These are phyloP conservation scores for Tauraco erythrolophus DNA, from an alignment of 2,113 vertebrate species.

Conservation along the genomic window DNA sequence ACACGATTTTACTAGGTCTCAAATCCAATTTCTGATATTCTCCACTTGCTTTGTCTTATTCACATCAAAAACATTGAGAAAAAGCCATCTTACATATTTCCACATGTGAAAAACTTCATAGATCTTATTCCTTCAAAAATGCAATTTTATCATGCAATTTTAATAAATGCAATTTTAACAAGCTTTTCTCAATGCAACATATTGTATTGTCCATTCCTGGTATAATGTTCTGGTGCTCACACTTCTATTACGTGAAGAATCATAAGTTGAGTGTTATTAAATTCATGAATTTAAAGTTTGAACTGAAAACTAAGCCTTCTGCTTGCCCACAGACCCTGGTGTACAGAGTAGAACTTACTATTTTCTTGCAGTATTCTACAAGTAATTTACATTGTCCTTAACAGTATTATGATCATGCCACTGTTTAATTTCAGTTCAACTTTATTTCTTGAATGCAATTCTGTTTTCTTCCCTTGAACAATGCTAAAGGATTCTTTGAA, in stretches of 20 bases:
- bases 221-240: background rate
- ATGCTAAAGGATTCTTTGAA: background rate
- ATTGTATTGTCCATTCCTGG: background rate
- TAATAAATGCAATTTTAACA: too few species aligned
- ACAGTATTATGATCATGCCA: background rate
- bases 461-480: background rate
- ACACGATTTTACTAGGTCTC: background rate
- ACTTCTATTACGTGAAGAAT: background rate
- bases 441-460: background rate
- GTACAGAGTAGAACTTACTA: background rate
- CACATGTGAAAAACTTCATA: background rate
- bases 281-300: background rate
- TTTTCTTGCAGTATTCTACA: background rate
- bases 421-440: background rate
- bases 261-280: background rate
- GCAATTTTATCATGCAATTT: too few species aligned
- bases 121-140: background rate
- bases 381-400: background rate
- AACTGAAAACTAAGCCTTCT: background rate
- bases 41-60: background rate
- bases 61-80: background rate
- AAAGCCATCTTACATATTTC: background rate
- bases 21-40: background rate
- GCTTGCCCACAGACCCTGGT: background rate
- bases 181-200: background rate